Percentiles rank a stretch among this genome's conserved stretches.
These are phyloP conservation scores for Podabrus alpinus DNA, from an alignment of 2,888 invertebrate species.

Conservation along the genomic window DNA sequence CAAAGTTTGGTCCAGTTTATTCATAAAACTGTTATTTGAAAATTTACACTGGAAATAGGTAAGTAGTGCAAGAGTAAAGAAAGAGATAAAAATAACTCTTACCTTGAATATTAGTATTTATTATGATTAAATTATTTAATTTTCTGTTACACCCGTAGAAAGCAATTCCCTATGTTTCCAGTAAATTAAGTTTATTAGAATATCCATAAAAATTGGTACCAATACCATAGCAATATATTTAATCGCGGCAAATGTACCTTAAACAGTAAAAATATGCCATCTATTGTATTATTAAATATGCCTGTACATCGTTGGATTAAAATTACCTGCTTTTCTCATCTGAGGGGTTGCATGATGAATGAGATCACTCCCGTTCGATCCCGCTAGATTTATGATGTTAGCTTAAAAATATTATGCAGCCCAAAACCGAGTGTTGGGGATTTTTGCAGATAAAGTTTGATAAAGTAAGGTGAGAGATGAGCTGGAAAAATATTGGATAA, in stretches of 20 bases:
- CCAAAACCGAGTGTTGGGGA: constrained; percentile 33
- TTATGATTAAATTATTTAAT: not conserved
- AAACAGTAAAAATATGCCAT: not conserved
- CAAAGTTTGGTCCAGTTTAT: too few relatives aligned
- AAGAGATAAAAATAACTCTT: too few relatives aligned
- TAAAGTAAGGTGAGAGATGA: constrained; percentile 31
- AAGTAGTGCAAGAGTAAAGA: too few relatives aligned
- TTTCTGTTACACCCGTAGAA: not conserved
- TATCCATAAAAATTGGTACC: not conserved
- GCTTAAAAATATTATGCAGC: constrained; percentile 39
- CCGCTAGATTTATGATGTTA: constrained; percentile 38
- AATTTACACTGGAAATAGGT: too few relatives aligned
- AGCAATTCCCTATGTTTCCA: not conserved
- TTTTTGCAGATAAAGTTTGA: constrained; percentile 30
- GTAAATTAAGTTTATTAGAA: not conserved
- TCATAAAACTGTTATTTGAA: too few relatives aligned
- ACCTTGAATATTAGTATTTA: not conserved
- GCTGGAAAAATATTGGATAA: constrained; percentile 29
- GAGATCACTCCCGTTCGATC: constrained; percentile 32
- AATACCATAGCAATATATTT: not conserved
- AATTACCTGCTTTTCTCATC: constrained; percentile 36
- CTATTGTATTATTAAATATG: constrained; percentile 13
- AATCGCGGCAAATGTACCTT: not conserved
- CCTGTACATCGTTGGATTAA: constrained; percentile 32
- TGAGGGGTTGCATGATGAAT: constrained; percentile 34